A percentile compares a stretch with the other conserved stretches of the same genome.
Evolutionary conservation across 1,140 invertebrate species (phyloP).

Genomic region (Eciton burchellii): DNA sequence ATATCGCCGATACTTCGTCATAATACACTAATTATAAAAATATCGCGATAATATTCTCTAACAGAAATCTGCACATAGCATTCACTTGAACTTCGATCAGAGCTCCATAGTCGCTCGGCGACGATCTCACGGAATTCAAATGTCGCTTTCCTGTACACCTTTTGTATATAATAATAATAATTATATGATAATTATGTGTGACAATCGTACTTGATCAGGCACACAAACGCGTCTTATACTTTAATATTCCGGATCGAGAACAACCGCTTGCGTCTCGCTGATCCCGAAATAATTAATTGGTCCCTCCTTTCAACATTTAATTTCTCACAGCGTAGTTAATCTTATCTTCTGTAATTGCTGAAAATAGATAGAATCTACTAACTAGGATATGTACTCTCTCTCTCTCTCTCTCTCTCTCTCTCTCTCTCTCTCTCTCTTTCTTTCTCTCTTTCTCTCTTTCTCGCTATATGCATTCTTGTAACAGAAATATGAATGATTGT

Average conservation of each 20-base stretch:
- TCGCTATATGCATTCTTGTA: not conserved
- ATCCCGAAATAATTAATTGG: conserved; percentile 24
- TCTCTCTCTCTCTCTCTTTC: too few relatives aligned
- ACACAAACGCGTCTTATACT: not conserved
- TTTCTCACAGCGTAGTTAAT: not conserved
- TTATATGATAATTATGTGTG: not conserved
- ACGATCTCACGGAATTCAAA: not conserved
- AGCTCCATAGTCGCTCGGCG: not conserved
- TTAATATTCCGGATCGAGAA: not conserved
- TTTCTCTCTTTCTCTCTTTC: too few relatives aligned
- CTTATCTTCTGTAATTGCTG: not conserved
- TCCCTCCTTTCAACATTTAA: conserved; percentile 38
- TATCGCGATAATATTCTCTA: not conserved
- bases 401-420: too few relatives aligned
- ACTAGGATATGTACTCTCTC: not conserved
- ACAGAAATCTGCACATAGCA: not conserved
- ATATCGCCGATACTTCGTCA: not conserved
- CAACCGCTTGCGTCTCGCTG: not conserved
- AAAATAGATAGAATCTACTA: conserved; percentile 30
- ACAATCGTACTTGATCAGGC: conserved; percentile 1
- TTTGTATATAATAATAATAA: conserved; percentile 9
- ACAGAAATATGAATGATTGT: conserved; percentile 32
- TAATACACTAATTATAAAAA: not conserved
- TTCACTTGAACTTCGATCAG: not conserved
- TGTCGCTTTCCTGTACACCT: not conserved